Base-by-base conservation (phyloP, 1,140 invertebrate species). In the Macrobrachium nipponense region DNA sequence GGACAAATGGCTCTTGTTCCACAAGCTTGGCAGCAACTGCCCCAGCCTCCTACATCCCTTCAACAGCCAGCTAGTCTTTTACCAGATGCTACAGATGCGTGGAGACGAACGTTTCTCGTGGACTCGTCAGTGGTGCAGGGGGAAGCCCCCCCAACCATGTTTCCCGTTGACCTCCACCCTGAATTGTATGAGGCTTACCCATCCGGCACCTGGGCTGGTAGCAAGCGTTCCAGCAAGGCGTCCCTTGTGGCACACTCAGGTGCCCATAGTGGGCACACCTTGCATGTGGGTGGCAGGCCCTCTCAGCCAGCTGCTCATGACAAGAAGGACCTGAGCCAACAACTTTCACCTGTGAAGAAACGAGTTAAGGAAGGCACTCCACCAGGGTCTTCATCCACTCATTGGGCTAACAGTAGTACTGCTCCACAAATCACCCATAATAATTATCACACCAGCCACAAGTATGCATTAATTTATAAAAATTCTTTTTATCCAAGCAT, bases 331-430 rank as follows among this genome's bases (percentile, higher is more conserved):
- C 94, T 95, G 51, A 96, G 96, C 70, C 97, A 99, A 90, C 88
- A 89, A 51, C 92, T 99, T 84, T 98, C 97, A 90, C 98, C 98
- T 0, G 97, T 99, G 5, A 99, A 99, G 92, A 99, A 99, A 91
- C 93, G 98, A n/a, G 97, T 98, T 11, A 99, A 99, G 91, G 98
- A 99, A 90, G 97, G 96, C 89, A 98, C 88, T n/a, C 88, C 88
- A 64, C 88, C 88, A 15, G 80, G 88, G 11, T 68, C 86, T 15
- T 82, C 88, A 20, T 79, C 84, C 23, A 15, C 82, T 36, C 85
- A 87, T 64, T 87, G 85, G 85, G 66, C 43, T n/a, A 77, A 61
- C 20, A 86, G 62, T 12, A 61, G 64, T 66, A 12, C 80, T 70
- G 80, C 80, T 62, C 72, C 86, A 59, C 80, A 87, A 61, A 64